Base-by-base conservation (phyloP, 2,113 vertebrate genomes). In the Hydrolagus affinis region DNA sequence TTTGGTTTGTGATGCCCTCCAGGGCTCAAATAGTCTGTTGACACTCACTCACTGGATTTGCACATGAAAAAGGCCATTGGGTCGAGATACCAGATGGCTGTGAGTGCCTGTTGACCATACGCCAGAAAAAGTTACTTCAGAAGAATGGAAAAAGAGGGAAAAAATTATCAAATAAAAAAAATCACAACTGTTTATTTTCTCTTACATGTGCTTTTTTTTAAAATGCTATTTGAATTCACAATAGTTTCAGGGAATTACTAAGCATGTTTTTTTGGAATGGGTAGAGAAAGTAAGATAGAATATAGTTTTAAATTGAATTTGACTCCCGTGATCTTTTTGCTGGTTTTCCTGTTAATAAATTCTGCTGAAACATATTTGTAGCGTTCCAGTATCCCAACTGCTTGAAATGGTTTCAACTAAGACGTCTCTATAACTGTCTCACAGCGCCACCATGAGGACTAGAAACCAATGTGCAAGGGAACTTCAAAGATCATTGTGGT, bases 401-500 rank as follows among this genome's bases (percentile, higher is more conserved):
- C 2, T 15, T 64, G 4, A 1, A 80, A 17, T 66, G 28, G 11
- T 32, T 80, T 83, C 3, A 15, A 83, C 64, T 19, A 17, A 83
- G 78, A 4, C 21, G n/a, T 23, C 15, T 83, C 23, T 83, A 66
- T 9, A 23, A 83, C 66, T 83, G 78, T 83, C 60, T 68, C 62
- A 66, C 32, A 83, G 78, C 62, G 11, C 78, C 78, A 30, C 78
- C 78, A 32, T 28, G 78, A 83, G 78, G 78, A 7, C 25, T 66
- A 32, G 60, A 66, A 64, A 30, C 25, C 28, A 12, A 83, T 60
- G 66, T 66, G 59, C 77, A 83, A 30, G 60, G 66, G 19, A 57
- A 75, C 30, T 8, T 44, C n/a, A 56, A 44, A 15, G 19, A 72
- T 28, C 44, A 44, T 6, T 44, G 44, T 44, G 44, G 44, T 44